These are phyloP conservation scores for Neoitamus cyanurus DNA, from an alignment of 2,888 invertebrate genomes.

Conservation along the genomic window DNA sequence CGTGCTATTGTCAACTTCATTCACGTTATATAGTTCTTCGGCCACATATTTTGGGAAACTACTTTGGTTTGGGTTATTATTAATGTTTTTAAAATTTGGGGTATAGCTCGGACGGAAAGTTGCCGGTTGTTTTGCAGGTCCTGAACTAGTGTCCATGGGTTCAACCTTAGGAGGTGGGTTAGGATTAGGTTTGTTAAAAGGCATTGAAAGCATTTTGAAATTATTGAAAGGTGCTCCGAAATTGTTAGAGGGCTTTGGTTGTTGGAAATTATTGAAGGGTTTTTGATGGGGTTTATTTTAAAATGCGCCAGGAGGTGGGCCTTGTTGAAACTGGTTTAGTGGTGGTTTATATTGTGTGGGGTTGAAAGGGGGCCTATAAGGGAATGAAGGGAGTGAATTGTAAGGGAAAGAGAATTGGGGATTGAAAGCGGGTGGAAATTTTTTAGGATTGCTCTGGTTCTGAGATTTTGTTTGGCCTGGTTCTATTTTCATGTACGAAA, in stretches of 20 bases:
- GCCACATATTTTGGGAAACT: not conserved
- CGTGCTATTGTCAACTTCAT: not conserved
- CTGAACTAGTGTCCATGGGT: not conserved
- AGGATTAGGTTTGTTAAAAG: not conserved
- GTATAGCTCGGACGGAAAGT: not conserved
- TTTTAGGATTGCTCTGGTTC: no score
- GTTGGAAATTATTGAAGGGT: no score
- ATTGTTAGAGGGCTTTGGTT: not conserved
- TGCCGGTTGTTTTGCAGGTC: not conserved
- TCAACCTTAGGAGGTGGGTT: not conserved
- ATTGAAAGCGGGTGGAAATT: no score
- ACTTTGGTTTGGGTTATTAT: not conserved
- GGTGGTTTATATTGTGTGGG: not conserved
- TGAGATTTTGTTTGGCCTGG: no score
- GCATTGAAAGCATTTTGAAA: not conserved
- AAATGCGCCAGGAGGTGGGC: not conserved
- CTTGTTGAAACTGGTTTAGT: not conserved
- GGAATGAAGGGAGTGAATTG: not conserved
- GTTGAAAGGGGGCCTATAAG: not conserved
- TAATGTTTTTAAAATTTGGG: not conserved
- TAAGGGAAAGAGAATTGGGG: not conserved
- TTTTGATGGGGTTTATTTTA: not conserved
- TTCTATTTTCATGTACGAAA: slow-evolving; percentile 5
- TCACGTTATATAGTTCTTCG: not conserved
- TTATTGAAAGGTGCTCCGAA: not conserved